Evolutionary conservation across 2,113 vertebrate species (phyloP).

Genomic region (Lophura nycthemera): DNA sequence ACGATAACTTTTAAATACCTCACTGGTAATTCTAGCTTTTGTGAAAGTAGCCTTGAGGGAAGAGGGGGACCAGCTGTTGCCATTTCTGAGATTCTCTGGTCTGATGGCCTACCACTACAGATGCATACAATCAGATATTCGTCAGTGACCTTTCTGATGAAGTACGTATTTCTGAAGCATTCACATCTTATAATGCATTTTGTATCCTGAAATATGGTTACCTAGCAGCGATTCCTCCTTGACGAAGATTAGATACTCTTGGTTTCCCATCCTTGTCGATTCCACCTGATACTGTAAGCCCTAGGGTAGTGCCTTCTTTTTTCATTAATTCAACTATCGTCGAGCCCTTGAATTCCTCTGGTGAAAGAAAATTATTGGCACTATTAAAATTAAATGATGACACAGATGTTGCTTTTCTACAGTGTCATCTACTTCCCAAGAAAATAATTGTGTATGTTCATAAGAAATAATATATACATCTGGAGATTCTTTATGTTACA

Average conservation of each 20-base stretch:
- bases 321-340: conserved; percentile 97
- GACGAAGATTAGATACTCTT: conserved; percentile 95
- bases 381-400: conserved; percentile 53
- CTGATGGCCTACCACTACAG: conserved; percentile 14
- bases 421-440: conserved; percentile 7
- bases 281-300: conserved; percentile 95
- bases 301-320: conserved; percentile 97
- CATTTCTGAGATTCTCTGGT: neutral
- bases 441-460: neutral
- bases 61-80: neutral
- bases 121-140: conserved; percentile 40
- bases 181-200: neutral
- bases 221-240: conserved; percentile 97
- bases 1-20: neutral
- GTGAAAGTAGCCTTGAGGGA: conserved; percentile 1
- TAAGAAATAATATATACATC: conserved; percentile 13
- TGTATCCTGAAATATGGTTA: conserved; percentile 67
- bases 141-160: conserved; percentile 58
- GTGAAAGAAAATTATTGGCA: conserved; percentile 71
- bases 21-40: neutral
- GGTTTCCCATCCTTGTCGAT: conserved; percentile 97
- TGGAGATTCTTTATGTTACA: conserved; percentile 18
- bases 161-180: conserved; percentile 39
- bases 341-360: conserved; percentile 97
- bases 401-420: neutral